Conservation (phyloP, 1,140 invertebrate genomes). For the Orchesella cincta region DNA sequence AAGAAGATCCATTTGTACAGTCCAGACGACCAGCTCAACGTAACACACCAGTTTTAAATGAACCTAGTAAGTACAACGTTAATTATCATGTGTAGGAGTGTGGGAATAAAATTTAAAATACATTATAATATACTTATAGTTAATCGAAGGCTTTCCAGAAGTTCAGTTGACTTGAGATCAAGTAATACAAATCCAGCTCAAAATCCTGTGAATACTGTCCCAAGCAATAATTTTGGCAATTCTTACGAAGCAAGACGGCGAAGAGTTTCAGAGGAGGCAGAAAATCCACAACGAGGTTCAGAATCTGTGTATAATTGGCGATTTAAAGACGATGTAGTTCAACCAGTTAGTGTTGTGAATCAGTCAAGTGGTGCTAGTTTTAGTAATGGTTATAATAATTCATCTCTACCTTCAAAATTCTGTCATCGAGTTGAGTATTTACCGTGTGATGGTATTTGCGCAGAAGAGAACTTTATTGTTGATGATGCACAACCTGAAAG, state of each 20-base stretch:
- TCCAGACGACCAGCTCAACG: no score
- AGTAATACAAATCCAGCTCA: background rate
- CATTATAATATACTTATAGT: background rate
- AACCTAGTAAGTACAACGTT: no score
- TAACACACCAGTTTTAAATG: no score
- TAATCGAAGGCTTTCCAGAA: conserved; percentile 36
- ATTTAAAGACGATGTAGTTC: conserved; percentile 36
- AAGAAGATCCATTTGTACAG: no score
- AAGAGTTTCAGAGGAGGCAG: background rate
- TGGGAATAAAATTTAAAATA: background rate
- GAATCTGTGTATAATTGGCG: conserved; percentile 51
- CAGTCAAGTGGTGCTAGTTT: background rate
- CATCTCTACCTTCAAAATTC: conserved; percentile 4
- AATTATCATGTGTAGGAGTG: no score
- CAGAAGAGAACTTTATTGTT: conserved; percentile 44
- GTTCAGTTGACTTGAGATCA: conserved; percentile 35
- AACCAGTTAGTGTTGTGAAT: background rate
- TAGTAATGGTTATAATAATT: conserved; percentile 12
- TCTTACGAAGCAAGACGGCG: background rate
- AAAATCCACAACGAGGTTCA: background rate
- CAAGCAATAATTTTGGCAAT: background rate
- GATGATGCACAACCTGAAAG: conserved; percentile 27
- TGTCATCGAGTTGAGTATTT: conserved; percentile 50
- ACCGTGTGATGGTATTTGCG: conserved; percentile 51
- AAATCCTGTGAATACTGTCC: background rate